Conservation (phyloP, 1,140 invertebrate genomes). For the Nebria ingens region DNA sequence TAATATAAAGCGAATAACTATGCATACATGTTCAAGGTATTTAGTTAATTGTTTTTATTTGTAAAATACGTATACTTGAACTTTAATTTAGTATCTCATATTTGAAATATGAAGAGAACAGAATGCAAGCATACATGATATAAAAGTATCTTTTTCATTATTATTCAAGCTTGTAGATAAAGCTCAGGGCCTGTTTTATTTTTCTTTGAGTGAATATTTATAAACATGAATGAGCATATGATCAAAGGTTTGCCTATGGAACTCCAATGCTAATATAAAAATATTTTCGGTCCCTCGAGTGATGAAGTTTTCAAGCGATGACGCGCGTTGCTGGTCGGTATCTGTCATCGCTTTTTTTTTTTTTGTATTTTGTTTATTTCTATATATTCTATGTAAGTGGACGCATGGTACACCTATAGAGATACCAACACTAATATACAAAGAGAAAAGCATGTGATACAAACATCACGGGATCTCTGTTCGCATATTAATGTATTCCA, state of each 20-base stretch:
- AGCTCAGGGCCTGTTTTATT: neutral
- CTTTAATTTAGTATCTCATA: too few relatives aligned
- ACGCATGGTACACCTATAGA: neutral
- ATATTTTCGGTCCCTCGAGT: neutral
- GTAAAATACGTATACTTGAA: too few relatives aligned
- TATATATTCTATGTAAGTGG: neutral
- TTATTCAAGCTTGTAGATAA: neutral
- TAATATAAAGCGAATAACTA: too few relatives aligned
- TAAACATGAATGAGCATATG: slow-evolving; percentile 7
- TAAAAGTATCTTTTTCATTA: slow-evolving; percentile 4
- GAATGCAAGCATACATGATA: neutral
- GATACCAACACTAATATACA: neutral
- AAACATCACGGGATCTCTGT: neutral
- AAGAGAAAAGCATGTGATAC: too few relatives aligned
- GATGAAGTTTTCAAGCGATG: neutral
- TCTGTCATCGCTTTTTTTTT: too few relatives aligned
- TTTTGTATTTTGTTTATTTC: too few relatives aligned
- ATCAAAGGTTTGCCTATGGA: neutral
- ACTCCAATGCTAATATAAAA: slow-evolving; percentile 4
- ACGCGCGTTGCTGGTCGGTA: too few relatives aligned
- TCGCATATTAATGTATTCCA: slow-evolving; percentile 8
- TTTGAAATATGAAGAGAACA: too few relatives aligned
- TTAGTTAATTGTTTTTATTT: too few relatives aligned
- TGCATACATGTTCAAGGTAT: too few relatives aligned
- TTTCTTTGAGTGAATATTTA: slow-evolving; percentile 3